Evolutionary conservation across 2,797 vertebrate genomes (phyloP).

Genomic region (Sebastiscus albofasciatus): DNA sequence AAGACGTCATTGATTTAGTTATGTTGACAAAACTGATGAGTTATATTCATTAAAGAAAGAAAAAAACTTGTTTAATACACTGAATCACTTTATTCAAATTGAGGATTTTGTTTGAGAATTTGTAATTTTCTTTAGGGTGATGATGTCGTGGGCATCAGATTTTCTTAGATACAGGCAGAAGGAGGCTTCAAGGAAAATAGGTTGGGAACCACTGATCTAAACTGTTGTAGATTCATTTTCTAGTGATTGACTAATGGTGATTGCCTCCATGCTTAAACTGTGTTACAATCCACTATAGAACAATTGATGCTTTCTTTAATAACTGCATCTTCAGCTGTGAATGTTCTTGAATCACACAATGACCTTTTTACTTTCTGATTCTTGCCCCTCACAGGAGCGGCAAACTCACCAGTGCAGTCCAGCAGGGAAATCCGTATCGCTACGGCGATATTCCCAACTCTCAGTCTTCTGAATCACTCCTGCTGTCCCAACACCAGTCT

Average conservation of each 20-base stretch:
- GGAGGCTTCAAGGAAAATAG: no score
- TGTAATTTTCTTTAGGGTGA: no score
- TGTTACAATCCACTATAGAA: not conserved
- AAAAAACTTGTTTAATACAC: no score
- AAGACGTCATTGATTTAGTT: no score
- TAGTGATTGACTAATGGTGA: not conserved
- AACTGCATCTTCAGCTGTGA: not conserved
- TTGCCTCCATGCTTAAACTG: not conserved
- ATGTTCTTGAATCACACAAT: not conserved
- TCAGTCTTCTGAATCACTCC: conserved; percentile 96
- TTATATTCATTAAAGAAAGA: no score
- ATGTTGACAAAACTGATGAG: no score
- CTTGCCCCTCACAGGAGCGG: conserved; percentile 70
- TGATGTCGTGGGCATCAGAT: no score
- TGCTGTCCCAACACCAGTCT: conserved; percentile 93
- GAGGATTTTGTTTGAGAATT: no score
- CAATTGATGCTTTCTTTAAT: not conserved
- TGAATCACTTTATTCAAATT: no score
- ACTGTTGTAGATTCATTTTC: not conserved
- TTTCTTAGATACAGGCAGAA: no score
- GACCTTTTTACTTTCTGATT: not conserved
- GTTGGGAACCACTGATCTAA: not conserved
- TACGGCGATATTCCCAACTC: conserved; percentile 90
- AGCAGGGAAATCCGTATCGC: conserved; percentile 87
- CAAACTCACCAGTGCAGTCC: conserved; percentile 76